Percentiles rank a stretch among this genome's conserved stretches.
These are phyloP conservation scores for Epirrita christyi DNA, from an alignment of 2,888 invertebrate species.

Conservation along the genomic window DNA sequence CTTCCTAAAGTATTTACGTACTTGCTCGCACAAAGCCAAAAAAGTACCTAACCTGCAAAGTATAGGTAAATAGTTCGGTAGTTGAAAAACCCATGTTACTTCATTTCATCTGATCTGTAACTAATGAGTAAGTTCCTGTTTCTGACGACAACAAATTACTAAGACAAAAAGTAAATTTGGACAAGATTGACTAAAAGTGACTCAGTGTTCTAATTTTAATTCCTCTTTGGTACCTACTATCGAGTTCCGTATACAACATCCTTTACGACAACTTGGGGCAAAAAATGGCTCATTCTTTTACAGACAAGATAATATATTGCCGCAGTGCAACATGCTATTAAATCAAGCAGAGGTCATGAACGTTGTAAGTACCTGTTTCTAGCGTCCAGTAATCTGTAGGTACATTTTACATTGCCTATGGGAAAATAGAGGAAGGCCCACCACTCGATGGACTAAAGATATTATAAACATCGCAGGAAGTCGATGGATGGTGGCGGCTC, in stretches of 20 bases:
- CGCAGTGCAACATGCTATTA: constrained; percentile 12
- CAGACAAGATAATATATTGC: constrained; percentile 15
- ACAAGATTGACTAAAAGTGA: constrained; percentile 26
- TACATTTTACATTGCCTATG: too few species aligned
- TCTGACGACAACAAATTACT: constrained; percentile 22
- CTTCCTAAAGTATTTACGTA: too few species aligned
- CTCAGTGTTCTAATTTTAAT: constrained; percentile 33
- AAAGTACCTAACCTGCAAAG: too few species aligned
- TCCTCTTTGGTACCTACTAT: constrained; percentile 27
- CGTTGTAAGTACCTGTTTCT: neutral
- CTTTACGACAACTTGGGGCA: constrained; percentile 27
- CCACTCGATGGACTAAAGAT: too few species aligned
- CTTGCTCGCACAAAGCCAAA: too few species aligned
- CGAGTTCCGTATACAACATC: constrained; percentile 28
- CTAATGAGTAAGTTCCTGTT: constrained; percentile 17
- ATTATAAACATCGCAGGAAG: too few species aligned
- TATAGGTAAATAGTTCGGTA: neutral
- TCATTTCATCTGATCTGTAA: constrained; percentile 8
- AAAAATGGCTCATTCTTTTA: constrained; percentile 29
- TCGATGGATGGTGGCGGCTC: too few species aligned
- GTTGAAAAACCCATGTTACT: constrained; percentile 3
- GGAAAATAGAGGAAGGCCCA: too few species aligned
- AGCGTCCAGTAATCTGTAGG: too few species aligned
- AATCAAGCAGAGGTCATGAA: constrained; percentile 22
- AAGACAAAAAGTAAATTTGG: constrained; percentile 30